phyloP scores from a whole-genome alignment of 1,140 invertebrate genomes.

The Apocrypta bakeri region DNA sequence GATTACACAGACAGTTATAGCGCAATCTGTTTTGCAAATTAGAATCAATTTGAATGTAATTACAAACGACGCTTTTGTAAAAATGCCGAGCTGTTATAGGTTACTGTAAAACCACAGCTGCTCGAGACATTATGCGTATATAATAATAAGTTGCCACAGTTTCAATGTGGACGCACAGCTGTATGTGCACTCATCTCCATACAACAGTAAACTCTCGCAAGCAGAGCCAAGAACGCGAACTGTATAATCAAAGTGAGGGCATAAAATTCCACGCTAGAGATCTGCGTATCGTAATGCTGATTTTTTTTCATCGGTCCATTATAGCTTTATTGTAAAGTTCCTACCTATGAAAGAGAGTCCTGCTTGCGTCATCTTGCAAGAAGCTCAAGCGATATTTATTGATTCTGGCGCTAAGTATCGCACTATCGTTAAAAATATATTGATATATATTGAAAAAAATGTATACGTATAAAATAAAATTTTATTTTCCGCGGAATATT shows the following conservation, averaged over 20 bases:
- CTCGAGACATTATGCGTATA: not conserved
- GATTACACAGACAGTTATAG: not conserved
- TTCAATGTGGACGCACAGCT: too few relatives aligned
- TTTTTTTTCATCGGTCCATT: not conserved
- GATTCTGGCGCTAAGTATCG: not conserved
- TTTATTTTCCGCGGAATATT: not conserved
- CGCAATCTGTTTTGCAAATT: not conserved
- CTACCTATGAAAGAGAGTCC: not conserved
- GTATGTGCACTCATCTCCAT: not conserved
- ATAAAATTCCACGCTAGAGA: not conserved
- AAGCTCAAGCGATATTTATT: not conserved
- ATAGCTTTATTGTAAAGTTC: too few relatives aligned
- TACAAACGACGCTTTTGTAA: not conserved
- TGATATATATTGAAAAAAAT: too few relatives aligned
- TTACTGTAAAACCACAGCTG: too few relatives aligned
- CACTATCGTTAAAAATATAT: not conserved
- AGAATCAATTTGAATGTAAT: not conserved
- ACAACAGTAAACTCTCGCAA: not conserved
- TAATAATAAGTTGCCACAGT: not conserved
- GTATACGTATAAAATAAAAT: not conserved
- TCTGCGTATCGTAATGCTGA: too few relatives aligned
- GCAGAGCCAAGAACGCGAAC: not conserved
- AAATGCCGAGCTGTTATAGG: too few relatives aligned
- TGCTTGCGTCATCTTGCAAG: too few relatives aligned
- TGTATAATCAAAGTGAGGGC: not conserved